Evolutionary conservation across 2,797 vertebrate species (phyloP).

Genomic region (Vipera latastei): DNA sequence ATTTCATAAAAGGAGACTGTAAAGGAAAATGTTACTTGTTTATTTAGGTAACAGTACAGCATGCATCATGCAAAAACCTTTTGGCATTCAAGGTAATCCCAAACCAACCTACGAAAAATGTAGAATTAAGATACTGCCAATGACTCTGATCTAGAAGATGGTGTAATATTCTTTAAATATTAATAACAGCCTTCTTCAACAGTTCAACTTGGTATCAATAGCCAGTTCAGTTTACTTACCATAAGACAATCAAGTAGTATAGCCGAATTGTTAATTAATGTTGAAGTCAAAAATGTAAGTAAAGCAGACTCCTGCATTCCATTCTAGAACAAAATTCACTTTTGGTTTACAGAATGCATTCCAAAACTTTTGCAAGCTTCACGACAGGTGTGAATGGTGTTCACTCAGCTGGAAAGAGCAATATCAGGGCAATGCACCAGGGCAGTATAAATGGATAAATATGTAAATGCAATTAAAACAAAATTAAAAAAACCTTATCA

Average conservation of each 20-base stretch:
- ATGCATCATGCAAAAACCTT: background rate
- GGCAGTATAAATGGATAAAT: background rate
- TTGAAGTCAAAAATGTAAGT: background rate
- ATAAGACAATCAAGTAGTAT: background rate
- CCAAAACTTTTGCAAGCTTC: background rate
- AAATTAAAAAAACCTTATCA: background rate
- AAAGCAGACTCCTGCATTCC: background rate
- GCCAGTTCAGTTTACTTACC: background rate
- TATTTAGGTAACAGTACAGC: background rate
- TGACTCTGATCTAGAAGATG: conserved; percentile 45
- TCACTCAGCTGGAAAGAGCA: background rate
- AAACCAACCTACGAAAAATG: conserved; percentile 57
- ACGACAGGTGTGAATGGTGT: background rate
- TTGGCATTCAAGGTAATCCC: conserved; percentile 44
- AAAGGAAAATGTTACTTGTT: background rate
- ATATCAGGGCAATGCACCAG: background rate
- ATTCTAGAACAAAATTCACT: background rate
- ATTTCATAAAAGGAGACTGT: background rate
- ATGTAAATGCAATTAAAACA: background rate
- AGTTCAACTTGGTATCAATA: accelerated
- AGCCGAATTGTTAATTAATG: background rate
- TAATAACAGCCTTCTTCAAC: background rate
- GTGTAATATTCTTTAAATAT: conserved; percentile 37
- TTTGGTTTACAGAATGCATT: background rate
- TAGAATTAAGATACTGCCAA: conserved; percentile 42